Evolutionary conservation across 1,140 invertebrate genomes (phyloP).

Genomic region (Drosophila bifasciata): DNA sequence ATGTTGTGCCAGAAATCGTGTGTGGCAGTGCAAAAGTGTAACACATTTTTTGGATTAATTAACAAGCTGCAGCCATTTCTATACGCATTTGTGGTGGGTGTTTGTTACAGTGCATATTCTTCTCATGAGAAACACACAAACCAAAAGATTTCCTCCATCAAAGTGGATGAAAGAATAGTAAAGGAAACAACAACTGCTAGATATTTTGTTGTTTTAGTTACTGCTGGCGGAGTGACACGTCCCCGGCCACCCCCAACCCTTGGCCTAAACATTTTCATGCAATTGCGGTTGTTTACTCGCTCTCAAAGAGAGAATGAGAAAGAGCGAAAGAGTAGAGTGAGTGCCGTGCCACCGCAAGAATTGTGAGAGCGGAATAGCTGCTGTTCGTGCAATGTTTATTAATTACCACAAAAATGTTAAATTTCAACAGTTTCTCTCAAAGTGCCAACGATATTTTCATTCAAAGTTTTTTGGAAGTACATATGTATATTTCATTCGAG

Average conservation of each 20-base stretch:
- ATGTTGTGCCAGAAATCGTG: constrained; percentile 45
- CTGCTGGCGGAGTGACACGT: constrained; percentile 44
- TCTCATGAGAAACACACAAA: too few species aligned
- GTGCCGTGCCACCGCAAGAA: too few species aligned
- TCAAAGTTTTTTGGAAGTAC: constrained; percentile 56
- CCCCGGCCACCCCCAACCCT: constrained; percentile 42
- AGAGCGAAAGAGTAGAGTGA: background rate
- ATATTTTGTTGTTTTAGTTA: constrained; percentile 38
- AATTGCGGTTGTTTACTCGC: constrained; percentile 69
- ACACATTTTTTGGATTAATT: constrained; percentile 10
- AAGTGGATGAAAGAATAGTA: too few species aligned
- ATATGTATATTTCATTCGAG: too few species aligned
- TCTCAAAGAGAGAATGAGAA: constrained; percentile 15
- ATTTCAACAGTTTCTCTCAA: constrained; percentile 23
- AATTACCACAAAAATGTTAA: constrained; percentile 26
- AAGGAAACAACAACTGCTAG: constrained; percentile 57
- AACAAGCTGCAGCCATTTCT: constrained; percentile 9
- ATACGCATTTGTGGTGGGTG: constrained; percentile 3
- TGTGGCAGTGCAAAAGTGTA: constrained; percentile 7
- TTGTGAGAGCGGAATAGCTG: constrained; percentile 16
- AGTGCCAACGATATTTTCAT: constrained; percentile 45
- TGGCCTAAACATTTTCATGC: constrained; percentile 42
- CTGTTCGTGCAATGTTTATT: constrained; percentile 49
- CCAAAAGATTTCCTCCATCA: too few species aligned
- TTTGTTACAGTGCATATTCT: constrained; percentile 11